Base-by-base conservation (phyloP, 2,888 invertebrate genomes). In the Malthinus seriepunctatus region DNA sequence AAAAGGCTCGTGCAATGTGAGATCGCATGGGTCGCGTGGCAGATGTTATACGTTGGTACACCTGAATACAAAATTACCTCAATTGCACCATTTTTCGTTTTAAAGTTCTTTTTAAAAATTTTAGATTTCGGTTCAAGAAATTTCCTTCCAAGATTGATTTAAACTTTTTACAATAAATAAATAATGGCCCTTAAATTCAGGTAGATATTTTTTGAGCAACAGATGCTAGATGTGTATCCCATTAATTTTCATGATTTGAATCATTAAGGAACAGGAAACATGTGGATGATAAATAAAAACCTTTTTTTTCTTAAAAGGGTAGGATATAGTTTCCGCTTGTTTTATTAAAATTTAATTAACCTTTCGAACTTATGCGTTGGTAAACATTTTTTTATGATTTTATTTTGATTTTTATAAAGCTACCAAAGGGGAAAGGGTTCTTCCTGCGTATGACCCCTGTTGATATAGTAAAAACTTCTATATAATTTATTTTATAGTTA, bases 191-290 rank as follows among this genome's bases (percentile, higher is more conserved):
- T 23, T 23, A 23, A 23, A 23, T 23, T 51, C 61, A 61, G 61
- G 61, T 61, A 61, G 47, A 56, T 15, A 52, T 44, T 15, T 23
- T 23, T 23, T 37, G 56, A 23, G 42, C 32, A 31, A 53, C 61
- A 61, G 53, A 57, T 61, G 61, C 33, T 32, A 54, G 37, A 42
- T 50, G 61, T 49, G 34, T 14, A 46, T 32, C 42, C 56, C 49
- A 55, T 56, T 61, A 57, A 54, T 32, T 51, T 42, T 51, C 42
- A 15, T 50, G 61, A 61, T 61, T 57, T 53, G 51, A 53, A 47
- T 57, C 61, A 54, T 61, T 51, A 51, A 54, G 47, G 53, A 63
- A 56, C 62, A 61, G 66, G 63, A 62, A 64, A 60, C 60, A 60
- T 63, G 47, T 63, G 65, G 56, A 52, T 23, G 33, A 58, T 57